Evolutionary conservation across 2,888 invertebrate genomes (phyloP).

Genomic region (Drepanosiphum platanoidis): DNA sequence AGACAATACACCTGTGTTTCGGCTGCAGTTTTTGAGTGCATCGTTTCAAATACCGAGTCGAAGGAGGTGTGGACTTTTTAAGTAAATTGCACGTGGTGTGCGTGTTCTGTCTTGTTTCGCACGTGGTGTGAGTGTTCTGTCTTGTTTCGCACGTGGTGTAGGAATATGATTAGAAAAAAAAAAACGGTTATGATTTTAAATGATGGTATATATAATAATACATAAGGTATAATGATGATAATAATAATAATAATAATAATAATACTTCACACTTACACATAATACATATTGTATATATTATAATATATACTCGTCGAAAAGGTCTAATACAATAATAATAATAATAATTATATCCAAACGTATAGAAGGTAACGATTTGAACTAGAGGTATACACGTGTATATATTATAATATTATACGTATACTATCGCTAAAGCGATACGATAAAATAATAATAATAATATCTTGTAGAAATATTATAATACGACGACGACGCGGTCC

Average conservation of each 20-base stretch:
- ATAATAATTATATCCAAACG: constrained; percentile 17
- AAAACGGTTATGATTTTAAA: constrained; percentile 12
- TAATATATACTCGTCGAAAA: constrained; percentile 21
- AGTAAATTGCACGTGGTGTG: too few relatives aligned
- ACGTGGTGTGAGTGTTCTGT: too few relatives aligned
- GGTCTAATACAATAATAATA: constrained; percentile 4
- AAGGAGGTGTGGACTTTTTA: too few relatives aligned
- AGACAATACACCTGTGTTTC: too few relatives aligned
- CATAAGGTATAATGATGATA: constrained; percentile 10
- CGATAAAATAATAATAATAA: constrained; percentile 5
- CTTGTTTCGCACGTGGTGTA: too few relatives aligned
- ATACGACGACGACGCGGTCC: background rate
- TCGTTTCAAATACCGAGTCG: too few relatives aligned
- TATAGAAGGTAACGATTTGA: constrained; percentile 50
- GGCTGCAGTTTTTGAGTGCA: too few relatives aligned
- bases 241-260: constrained; percentile 36
- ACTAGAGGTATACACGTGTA: too few relatives aligned
- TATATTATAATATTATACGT: too few relatives aligned
- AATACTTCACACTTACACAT: constrained; percentile 57
- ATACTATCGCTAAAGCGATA: constrained; percentile 18
- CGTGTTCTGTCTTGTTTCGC: too few relatives aligned
- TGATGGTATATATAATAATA: constrained; percentile 16
- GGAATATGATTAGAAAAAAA: background rate
- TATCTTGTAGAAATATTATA: background rate
- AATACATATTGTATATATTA: too few relatives aligned